Conservation (phyloP, 2,113 vertebrate genomes). For the Microtus montanus region DNA sequence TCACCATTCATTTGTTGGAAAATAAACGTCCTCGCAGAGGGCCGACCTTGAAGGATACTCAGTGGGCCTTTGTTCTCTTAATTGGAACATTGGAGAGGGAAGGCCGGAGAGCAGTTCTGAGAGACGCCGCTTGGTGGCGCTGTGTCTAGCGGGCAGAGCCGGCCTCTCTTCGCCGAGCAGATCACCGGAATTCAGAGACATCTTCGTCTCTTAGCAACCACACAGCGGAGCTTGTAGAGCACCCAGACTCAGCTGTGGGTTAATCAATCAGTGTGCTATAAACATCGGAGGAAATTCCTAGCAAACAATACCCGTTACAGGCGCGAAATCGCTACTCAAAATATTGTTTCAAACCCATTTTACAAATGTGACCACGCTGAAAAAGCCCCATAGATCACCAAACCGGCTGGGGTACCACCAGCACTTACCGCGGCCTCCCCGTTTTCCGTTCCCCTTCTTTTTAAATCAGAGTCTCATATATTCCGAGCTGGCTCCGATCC, state of each 20-base stretch:
- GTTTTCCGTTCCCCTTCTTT: background rate
- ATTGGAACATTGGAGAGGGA: background rate
- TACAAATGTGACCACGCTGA: constrained; percentile 4
- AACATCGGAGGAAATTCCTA: constrained; percentile 51
- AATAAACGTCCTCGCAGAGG: background rate
- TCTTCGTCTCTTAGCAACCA: constrained; percentile 61
- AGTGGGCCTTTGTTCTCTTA: background rate
- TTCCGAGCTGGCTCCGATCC: background rate
- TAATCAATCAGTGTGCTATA: constrained; percentile 51
- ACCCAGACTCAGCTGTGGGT: constrained; percentile 49
- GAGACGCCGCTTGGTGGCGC: constrained; percentile 59
- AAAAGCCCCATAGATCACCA: constrained; percentile 10
- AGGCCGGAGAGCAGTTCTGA: background rate
- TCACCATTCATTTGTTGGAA: constrained; percentile 4
- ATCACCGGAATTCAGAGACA: background rate
- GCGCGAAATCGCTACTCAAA: constrained; percentile 59
- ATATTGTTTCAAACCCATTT: constrained; percentile 59
- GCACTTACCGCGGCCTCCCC: background rate
- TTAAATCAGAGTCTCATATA: background rate
- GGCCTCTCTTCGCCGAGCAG: background rate
- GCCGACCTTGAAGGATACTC: background rate
- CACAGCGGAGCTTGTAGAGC: background rate
- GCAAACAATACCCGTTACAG: constrained; percentile 54
- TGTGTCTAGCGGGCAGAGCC: constrained; percentile 23
- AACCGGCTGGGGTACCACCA: background rate